phyloP scores from a whole-genome alignment of 2,888 invertebrate genomes.

The Chaetogeoica ovagalla region DNA sequence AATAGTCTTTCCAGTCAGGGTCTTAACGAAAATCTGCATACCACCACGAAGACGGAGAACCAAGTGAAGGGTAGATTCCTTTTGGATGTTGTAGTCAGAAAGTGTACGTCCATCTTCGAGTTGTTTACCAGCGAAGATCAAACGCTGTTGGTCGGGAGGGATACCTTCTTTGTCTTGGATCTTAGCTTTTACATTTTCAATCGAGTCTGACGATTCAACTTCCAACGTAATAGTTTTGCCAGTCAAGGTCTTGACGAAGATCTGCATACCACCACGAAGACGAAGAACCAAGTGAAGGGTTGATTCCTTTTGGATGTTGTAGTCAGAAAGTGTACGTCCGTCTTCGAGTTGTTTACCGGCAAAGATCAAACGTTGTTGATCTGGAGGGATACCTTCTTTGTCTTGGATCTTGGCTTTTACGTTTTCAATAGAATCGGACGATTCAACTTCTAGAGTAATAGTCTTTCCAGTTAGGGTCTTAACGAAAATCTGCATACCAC shows the following conservation, averaged over 20 bases:
- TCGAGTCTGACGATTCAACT: constrained; percentile 61
- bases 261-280: constrained; percentile 63
- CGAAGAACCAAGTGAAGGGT: constrained; percentile 66
- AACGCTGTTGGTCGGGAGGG: constrained; percentile 67
- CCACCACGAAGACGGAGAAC: constrained; percentile 67
- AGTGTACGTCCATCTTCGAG: constrained; percentile 71
- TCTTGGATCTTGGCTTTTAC: too few species aligned
- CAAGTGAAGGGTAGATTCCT: constrained; percentile 66
- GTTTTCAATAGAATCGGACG: too few species aligned
- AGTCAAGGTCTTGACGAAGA: constrained; percentile 63
- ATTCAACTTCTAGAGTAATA: constrained; percentile 60
- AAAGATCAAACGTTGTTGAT: constrained; percentile 66
- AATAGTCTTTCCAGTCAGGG: constrained; percentile 62
- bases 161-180: constrained; percentile 66
- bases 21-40: constrained; percentile 67
- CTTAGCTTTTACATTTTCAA: constrained; percentile 66
- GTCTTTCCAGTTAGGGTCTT: constrained; percentile 63
- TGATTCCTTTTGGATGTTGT: constrained; percentile 68
- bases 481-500: constrained; percentile 64
- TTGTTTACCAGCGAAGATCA: constrained; percentile 72
- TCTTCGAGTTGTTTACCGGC: constrained; percentile 68
- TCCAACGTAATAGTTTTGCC: constrained; percentile 63
- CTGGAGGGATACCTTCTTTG: constrained; percentile 56
- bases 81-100: constrained; percentile 70
- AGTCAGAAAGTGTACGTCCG: constrained; percentile 66